Conservation (phyloP, 2,888 invertebrate species). For the Diogma glabrata region DNA sequence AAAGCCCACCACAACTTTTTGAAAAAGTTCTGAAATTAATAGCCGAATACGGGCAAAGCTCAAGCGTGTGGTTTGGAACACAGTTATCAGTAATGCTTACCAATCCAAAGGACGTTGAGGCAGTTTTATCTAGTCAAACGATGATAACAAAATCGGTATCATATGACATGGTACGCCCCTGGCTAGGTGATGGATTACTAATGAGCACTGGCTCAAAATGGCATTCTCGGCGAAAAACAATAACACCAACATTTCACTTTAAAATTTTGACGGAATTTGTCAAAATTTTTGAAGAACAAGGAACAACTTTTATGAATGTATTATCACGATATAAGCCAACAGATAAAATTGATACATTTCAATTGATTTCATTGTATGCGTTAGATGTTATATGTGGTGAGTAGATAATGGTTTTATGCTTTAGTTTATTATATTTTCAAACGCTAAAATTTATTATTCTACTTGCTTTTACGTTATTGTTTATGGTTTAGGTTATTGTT, state of each 20-base stretch:
- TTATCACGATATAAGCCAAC: slow-evolving; percentile 27
- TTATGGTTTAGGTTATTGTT: no score
- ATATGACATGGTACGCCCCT: slow-evolving; percentile 38
- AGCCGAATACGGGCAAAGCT: slow-evolving; percentile 26
- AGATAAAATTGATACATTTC: slow-evolving; percentile 44
- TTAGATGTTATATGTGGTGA: slow-evolving; percentile 52
- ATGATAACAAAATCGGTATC: slow-evolving; percentile 43
- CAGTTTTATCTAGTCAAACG: slow-evolving; percentile 22
- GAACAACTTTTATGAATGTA: slow-evolving; percentile 38
- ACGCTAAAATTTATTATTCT: no score
- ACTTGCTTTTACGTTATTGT: no score
- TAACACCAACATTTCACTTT: slow-evolving; percentile 73
- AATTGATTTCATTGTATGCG: slow-evolving; percentile 46
- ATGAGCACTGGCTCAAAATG: slow-evolving; percentile 42
- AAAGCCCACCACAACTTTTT: slow-evolving; percentile 28
- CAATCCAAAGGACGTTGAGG: slow-evolving; percentile 26
- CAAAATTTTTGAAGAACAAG: slow-evolving; percentile 54
- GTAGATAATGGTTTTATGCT: no score
- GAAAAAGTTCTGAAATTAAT: slow-evolving; percentile 30
- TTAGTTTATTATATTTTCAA: no score
- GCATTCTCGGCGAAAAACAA: slow-evolving; percentile 52
- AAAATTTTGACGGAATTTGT: slow-evolving; percentile 61
- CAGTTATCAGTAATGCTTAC: slow-evolving; percentile 24
- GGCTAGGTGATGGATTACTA: slow-evolving; percentile 45
- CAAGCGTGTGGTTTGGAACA: slow-evolving; percentile 23